Conservation (phyloP, 2,888 invertebrate species). For the Drosophila antonietae region DNA sequence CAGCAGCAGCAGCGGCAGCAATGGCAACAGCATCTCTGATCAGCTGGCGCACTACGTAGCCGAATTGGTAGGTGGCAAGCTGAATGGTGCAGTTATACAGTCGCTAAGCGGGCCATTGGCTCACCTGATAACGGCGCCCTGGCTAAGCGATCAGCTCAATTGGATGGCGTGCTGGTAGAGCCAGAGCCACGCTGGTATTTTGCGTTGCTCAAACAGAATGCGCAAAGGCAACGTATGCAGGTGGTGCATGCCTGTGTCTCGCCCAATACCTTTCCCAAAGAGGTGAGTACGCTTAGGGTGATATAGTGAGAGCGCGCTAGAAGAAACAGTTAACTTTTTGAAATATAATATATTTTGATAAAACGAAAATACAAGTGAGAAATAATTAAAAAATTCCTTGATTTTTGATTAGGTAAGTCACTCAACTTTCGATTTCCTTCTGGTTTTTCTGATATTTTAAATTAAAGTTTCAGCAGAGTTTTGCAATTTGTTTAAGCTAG, state of each 20-base stretch:
- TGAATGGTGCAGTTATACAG: conserved; percentile 90
- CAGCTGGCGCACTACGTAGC: conserved; percentile 84
- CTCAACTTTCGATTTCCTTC: too few relatives aligned
- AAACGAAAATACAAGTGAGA: too few relatives aligned
- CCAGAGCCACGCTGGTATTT: conserved; percentile 92
- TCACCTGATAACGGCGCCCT: conserved; percentile 88
- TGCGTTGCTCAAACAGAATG: conserved; percentile 87
- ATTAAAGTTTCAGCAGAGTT: too few relatives aligned
- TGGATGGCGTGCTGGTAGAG: conserved; percentile 91
- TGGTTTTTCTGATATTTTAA: too few relatives aligned
- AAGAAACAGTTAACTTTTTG: too few relatives aligned
- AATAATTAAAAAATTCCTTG: too few relatives aligned
- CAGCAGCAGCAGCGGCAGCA: conserved; percentile 17
- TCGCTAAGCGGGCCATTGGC: conserved; percentile 87
- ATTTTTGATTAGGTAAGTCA: too few relatives aligned
- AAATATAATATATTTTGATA: too few relatives aligned
- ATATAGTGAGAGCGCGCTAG: too few relatives aligned
- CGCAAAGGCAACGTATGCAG: conserved; percentile 86
- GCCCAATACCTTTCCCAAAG: conserved; percentile 90
- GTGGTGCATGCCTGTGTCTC: conserved; percentile 92
- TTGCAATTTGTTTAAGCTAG: too few relatives aligned
- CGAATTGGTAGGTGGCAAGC: conserved; percentile 81
- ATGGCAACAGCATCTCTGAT: conserved; percentile 62
- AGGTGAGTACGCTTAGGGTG: conserved; percentile 85
- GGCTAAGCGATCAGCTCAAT: conserved; percentile 88